Evolutionary conservation across 2,888 invertebrate genomes (phyloP), one percentile per base, ranked within the genome.

Genomic region (Drosophila hamatofila): DNA sequence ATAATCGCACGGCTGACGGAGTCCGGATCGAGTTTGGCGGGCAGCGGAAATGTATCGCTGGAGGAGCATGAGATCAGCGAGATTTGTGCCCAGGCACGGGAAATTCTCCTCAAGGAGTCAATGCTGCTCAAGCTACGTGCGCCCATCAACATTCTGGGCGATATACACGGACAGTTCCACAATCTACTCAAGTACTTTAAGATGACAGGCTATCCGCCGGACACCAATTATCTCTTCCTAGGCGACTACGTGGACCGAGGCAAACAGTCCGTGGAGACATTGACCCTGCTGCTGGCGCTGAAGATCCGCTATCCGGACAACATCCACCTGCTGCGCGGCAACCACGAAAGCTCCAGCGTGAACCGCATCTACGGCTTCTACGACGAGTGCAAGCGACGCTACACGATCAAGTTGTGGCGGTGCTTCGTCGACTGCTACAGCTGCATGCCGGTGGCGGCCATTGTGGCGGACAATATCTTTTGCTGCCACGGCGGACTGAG

Each of bases 371-470:
- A 98, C 93, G 98, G 98, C 0, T 98, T 98, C 94, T 98, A 97
- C 93, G 98, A 98, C 92, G 98, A 98, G 94, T 98, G 98, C 96
- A 96, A 97, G 94, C 93, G 96, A 90, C 94, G 95, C 89, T 99
- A 98, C 94, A 98, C 98, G 94, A 98, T 98, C 91, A 99, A 99
- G 94, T 93, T 99, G 92, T 99, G 99, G 99, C 99, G 99, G 94
- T 98, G 98, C n/a, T 99, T 99, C 94, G 99, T 98, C 92, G 99
- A 99, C 93, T 99, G 99, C 94, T 99, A 99, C 94, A 99, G 98
- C 93, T 95, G 83, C 30, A 35, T 99, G 93, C 99, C 99, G 27
- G 98, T 99, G 42, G 98, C 99, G 52, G 99, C 99, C 83, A 98
- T 99, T 92, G 96, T 91, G 11, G 90, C 87, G 92, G 94, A 95